phyloP scores from a whole-genome alignment of 2,113 vertebrate genomes.

The Pao palembangensis region DNA sequence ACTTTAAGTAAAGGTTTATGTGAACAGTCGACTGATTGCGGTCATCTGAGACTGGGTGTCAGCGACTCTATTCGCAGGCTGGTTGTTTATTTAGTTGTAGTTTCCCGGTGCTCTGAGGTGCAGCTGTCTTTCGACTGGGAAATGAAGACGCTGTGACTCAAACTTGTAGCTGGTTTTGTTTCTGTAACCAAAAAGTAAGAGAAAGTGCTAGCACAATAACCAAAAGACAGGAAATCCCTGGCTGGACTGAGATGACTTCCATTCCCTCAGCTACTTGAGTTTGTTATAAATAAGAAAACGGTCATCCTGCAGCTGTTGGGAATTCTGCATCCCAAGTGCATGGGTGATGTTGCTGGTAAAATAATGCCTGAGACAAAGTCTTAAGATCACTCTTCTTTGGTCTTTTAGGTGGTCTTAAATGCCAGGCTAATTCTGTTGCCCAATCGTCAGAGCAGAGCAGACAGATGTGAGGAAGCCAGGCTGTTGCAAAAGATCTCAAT shows the following conservation, averaged over 20 bases:
- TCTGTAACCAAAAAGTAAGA: conserved; percentile 19
- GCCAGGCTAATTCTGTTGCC: conserved; percentile 40
- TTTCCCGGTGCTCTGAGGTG: conserved; percentile 1
- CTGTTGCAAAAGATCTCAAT: conserved; percentile 28
- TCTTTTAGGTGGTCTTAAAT: conserved; percentile 22
- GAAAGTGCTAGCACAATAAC: conserved; percentile 22
- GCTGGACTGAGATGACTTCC: conserved; percentile 17
- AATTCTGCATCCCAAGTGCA: conserved; percentile 32
- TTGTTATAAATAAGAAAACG: conserved; percentile 28
- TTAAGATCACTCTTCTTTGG: conserved; percentile 30
- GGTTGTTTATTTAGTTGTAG: conserved; percentile 7
- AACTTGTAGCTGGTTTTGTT: conserved; percentile 11
- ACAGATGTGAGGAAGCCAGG: conserved; percentile 17
- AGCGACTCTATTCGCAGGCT: conserved; percentile 1
- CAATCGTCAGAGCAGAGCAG: conserved; percentile 35
- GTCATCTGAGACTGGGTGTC: background rate
- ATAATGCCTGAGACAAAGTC: conserved; percentile 10
- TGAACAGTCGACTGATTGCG: background rate
- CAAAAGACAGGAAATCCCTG: conserved; percentile 45
- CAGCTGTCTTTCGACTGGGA: background rate
- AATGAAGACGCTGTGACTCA: background rate
- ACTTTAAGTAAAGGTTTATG: background rate
- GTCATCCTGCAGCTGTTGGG: conserved; percentile 28
- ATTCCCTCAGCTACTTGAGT: conserved; percentile 18
- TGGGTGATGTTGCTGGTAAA: conserved; percentile 20